Percentiles rank a stretch among this genome's conserved stretches.
Conservation (phyloP, 1,140 invertebrate genomes). For the Acromyrmex charruanus region DNA sequence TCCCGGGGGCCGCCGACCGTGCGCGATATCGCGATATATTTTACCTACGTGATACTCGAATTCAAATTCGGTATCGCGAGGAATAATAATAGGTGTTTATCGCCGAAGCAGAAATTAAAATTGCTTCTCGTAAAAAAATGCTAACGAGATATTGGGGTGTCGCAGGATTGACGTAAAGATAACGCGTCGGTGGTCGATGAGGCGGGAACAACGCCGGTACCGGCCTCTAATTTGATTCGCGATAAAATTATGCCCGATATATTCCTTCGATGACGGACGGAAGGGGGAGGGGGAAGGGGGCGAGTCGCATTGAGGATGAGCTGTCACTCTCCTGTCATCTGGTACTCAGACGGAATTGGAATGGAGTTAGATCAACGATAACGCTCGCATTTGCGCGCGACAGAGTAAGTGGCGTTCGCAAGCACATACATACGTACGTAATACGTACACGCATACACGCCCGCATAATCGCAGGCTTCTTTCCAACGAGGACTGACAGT, state of each 20-base stretch:
- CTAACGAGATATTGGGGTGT: not conserved
- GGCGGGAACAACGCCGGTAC: constrained; percentile 8
- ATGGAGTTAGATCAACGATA: constrained; percentile 75
- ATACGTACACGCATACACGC: not conserved
- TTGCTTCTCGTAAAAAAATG: not conserved
- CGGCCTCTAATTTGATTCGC: constrained; percentile 57
- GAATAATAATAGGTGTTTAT: constrained; percentile 16
- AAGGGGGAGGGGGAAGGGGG: too few species aligned
- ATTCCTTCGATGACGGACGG: constrained; percentile 65
- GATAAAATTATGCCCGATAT: constrained; percentile 71
- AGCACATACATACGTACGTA: not conserved
- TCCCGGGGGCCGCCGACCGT: not conserved
- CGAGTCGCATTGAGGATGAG: constrained; percentile 62
- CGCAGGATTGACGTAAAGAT: not conserved
- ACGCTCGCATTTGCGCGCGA: constrained; percentile 57
- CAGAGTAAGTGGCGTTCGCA: constrained; percentile 54
- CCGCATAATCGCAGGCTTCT: constrained; percentile 57
- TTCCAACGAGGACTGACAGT: constrained; percentile 48
- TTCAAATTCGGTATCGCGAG: not conserved
- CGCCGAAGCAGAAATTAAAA: constrained; percentile 20
- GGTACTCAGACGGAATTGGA: constrained; percentile 67
- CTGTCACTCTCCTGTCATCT: constrained; percentile 73
- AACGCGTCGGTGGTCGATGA: not conserved
- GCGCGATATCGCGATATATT: constrained; percentile 29
- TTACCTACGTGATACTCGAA: not conserved